A percentile compares a stretch with the other conserved stretches of the same genome.
These are phyloP conservation scores for Temnothorax unifasciatus DNA, from an alignment of 2,888 invertebrate species.

Conservation along the genomic window DNA sequence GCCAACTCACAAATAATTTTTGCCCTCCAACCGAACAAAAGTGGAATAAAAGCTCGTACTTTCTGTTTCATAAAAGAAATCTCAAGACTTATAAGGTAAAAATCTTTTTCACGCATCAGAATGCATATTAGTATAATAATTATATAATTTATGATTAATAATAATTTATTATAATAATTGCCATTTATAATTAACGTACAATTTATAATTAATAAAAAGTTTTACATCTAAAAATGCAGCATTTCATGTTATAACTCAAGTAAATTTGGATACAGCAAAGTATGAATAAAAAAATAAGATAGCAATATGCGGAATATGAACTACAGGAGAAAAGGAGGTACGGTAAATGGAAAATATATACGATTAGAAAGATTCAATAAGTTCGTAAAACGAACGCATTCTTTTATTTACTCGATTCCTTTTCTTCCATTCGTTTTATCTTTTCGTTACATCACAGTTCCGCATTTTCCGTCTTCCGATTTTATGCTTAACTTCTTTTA, in stretches of 20 bases:
- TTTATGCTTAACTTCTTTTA: conserved; percentile 36
- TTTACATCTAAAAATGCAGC: neutral
- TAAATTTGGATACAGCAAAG: neutral
- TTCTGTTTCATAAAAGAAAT: conserved; percentile 17
- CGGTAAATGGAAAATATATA: conserved; percentile 4
- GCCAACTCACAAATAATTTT: neutral
- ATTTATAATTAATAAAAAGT: neutral
- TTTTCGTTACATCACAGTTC: conserved; percentile 6
- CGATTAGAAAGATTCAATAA: conserved; percentile 16
- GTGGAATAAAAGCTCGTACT: neutral
- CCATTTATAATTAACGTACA: neutral
- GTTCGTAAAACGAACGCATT: conserved; percentile 3
- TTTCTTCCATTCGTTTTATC: neutral
- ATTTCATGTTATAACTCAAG: neutral
- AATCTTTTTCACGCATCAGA: neutral
- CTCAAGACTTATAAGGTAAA: neutral
- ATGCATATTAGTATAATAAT: neutral
- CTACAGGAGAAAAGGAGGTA: neutral
- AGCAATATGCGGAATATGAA: neutral
- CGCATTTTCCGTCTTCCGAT: conserved; percentile 15
- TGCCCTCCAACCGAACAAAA: neutral
- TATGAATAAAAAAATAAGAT: neutral
- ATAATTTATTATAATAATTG: neutral
- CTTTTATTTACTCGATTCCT: conserved; percentile 17
- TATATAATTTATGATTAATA: neutral